Evolutionary conservation across 2,113 vertebrate genomes (phyloP).

Genomic region (Siniperca knerii): DNA sequence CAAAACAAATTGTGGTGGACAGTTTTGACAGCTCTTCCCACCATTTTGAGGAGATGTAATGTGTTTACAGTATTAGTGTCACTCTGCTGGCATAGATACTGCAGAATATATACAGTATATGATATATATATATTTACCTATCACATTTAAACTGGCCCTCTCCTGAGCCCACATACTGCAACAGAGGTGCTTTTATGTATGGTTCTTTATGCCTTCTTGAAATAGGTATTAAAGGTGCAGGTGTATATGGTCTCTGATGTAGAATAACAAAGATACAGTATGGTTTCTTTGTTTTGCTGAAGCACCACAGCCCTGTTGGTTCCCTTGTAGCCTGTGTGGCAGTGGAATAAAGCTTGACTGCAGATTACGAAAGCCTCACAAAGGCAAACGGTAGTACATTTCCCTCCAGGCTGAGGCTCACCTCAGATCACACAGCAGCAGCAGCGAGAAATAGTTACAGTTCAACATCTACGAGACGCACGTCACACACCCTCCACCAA

Average conservation of each 20-base stretch:
- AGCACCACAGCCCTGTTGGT: not conserved
- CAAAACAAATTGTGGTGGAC: conserved; percentile 61
- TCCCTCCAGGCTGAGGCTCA: conserved; percentile 55
- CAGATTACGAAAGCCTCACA: conserved; percentile 61
- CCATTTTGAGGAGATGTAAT: conserved; percentile 22
- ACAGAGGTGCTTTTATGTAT: conserved; percentile 27
- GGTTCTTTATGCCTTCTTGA: conserved; percentile 31
- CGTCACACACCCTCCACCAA: conserved; percentile 22
- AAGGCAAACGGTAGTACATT: conserved; percentile 63
- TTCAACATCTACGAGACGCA: conserved; percentile 31
- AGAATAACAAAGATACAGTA: conserved; percentile 49
- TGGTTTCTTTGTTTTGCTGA: conserved; percentile 42
- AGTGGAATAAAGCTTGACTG: conserved; percentile 57
- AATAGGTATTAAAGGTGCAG: conserved; percentile 36
- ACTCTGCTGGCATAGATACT: conserved; percentile 6
- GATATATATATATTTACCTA: conserved; percentile 13
- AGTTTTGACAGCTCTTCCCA: conserved; percentile 58
- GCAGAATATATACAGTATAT: conserved; percentile 7
- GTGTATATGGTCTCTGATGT: conserved; percentile 3
- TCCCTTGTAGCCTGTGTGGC: conserved; percentile 40
- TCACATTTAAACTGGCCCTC: conserved; percentile 4
- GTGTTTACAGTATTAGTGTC: conserved; percentile 57
- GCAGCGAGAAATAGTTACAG: conserved; percentile 42
- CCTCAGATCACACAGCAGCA: conserved; percentile 54
- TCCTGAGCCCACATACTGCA: conserved; percentile 47